These are phyloP conservation scores for Phyllostomus discolor DNA, from an alignment of 2,113 vertebrate genomes.

Conservation along the genomic window DNA sequence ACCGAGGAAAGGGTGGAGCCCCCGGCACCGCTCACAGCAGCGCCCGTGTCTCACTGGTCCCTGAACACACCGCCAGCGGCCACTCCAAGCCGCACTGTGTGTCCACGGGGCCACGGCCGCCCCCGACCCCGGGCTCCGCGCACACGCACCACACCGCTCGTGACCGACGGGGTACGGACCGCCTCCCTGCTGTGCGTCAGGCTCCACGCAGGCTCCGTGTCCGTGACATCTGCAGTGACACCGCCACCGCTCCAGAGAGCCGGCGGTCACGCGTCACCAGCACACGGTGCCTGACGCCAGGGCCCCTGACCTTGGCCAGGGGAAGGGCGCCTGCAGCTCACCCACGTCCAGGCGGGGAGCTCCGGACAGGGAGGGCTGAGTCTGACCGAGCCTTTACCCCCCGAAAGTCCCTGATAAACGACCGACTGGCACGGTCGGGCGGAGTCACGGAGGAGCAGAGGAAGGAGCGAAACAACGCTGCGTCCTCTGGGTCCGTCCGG, in stretches of 20 bases:
- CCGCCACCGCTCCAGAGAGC: background rate
- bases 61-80: background rate
- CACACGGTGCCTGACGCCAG: background rate
- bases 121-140: no score
- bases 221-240: background rate
- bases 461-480: accelerated
- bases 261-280: background rate
- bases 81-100: no score
- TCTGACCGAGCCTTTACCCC: background rate
- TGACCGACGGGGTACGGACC: accelerated
- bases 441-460: accelerated
- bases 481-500: accelerated
- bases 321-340: background rate
- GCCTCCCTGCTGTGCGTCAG: background rate
- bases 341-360: background rate
- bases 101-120: no score
- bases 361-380: no score
- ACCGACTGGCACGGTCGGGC: no score
- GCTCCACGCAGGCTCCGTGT: no score
- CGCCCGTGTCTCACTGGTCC: background rate
- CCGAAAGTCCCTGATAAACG: background rate
- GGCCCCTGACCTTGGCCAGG: accelerated
- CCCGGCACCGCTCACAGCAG: accelerated
- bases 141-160: no score
- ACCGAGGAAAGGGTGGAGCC: background rate